Evolutionary conservation across 1,140 invertebrate genomes (phyloP).

Genomic region (Cheumatopsyche charites): DNA sequence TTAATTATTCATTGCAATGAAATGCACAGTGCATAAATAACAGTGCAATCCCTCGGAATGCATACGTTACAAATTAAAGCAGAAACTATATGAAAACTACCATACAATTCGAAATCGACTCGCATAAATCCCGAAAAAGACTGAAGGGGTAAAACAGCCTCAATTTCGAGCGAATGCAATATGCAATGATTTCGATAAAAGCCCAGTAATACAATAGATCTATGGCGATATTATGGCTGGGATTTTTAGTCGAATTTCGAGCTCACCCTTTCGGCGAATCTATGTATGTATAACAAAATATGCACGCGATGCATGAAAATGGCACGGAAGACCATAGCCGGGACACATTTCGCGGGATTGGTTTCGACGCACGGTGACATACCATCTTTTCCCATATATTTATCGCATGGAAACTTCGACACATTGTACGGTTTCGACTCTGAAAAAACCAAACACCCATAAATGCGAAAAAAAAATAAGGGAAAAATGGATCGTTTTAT

Average conservation of each 20-base stretch:
- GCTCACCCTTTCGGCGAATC: background rate
- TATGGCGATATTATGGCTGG: background rate
- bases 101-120: background rate
- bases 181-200: slow-evolving; percentile 12
- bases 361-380: background rate
- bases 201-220: slow-evolving; percentile 1
- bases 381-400: too few species aligned
- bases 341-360: slow-evolving; percentile 6
- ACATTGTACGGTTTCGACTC: background rate
- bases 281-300: background rate
- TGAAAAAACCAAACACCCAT: background rate
- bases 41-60: background rate
- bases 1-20: slow-evolving; percentile 36
- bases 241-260: background rate
- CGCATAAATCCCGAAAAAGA: slow-evolving; percentile 17
- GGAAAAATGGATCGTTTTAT: slow-evolving; percentile 11
- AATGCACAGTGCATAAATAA: slow-evolving; percentile 32
- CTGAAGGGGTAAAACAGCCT: background rate
- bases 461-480: background rate
- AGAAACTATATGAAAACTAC: background rate
- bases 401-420: background rate
- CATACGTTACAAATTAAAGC: slow-evolving; percentile 26
- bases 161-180: background rate
- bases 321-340: slow-evolving; percentile 7
- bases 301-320: slow-evolving; percentile 13